These are phyloP conservation scores for Rhynchomys soricoides DNA, from an alignment of 2,113 vertebrate genomes.

Conservation along the genomic window DNA sequence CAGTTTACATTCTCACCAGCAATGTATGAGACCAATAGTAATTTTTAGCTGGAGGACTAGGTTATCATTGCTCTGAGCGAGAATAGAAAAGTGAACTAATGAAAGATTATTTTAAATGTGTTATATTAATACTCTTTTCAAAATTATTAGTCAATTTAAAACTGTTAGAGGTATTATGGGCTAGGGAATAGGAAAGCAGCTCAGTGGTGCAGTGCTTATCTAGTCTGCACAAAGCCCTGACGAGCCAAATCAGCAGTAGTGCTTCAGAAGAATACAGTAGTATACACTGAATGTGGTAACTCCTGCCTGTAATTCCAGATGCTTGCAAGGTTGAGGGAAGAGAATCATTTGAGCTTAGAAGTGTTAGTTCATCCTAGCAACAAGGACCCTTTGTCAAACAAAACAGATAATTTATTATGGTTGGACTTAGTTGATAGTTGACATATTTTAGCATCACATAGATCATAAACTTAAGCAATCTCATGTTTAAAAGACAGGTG, in stretches of 20 bases:
- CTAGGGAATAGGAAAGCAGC: not conserved
- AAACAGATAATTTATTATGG: not conserved
- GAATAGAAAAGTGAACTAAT: slow-evolving; percentile 52
- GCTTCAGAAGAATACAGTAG: not conserved
- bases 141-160: slow-evolving; percentile 7
- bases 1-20: slow-evolving; percentile 17
- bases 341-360: not conserved
- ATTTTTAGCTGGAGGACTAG: not conserved
- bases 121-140: slow-evolving; percentile 8
- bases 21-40: not conserved
- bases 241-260: not conserved
- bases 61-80: not conserved
- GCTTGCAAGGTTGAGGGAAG: not conserved
- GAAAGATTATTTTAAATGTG: slow-evolving; percentile 1
- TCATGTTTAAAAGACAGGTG: slow-evolving; percentile 24
- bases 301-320: not conserved
- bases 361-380: not conserved
- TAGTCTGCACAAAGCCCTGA: too few species aligned
- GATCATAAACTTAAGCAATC: not conserved
- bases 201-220: not conserved
- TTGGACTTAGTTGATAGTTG: slow-evolving; percentile 37
- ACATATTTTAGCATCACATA: not conserved
- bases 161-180: not conserved
- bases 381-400: not conserved
- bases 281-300: not conserved